Percentiles rank a stretch among this genome's conserved stretches.
These are phyloP conservation scores for Lacerta agilis DNA, from an alignment of 2,797 vertebrate genomes.

Conservation along the genomic window DNA sequence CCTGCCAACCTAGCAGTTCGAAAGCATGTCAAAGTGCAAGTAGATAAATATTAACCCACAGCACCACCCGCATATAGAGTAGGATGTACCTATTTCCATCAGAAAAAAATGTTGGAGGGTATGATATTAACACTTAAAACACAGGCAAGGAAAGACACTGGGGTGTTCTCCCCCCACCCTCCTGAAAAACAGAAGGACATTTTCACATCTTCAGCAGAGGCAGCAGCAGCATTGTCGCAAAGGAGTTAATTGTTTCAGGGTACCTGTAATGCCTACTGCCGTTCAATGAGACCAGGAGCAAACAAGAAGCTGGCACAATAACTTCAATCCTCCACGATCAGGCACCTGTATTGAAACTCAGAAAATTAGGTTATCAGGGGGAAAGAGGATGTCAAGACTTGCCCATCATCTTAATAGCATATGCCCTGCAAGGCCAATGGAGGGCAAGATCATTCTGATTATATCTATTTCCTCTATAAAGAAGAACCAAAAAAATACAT, in stretches of 20 bases:
- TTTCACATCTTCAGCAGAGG: not conserved
- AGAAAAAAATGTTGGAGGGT: too few relatives aligned
- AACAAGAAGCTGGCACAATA: slow-evolving; percentile 1
- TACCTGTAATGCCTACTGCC: not conserved
- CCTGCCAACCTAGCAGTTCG: too few relatives aligned
- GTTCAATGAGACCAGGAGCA: not conserved
- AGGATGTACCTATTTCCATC: too few relatives aligned
- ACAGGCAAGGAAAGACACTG: not conserved
- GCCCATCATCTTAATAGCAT: slow-evolving; percentile 28
- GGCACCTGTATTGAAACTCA: slow-evolving; percentile 35
- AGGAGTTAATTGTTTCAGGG: not conserved
- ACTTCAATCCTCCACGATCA: slow-evolving; percentile 23
- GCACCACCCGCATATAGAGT: too few relatives aligned
- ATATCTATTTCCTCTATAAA: slow-evolving; percentile 18
- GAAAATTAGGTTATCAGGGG: slow-evolving; percentile 37
- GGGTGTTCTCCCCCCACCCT: not conserved
- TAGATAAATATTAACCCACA: too few relatives aligned
- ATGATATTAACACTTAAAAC: not conserved
- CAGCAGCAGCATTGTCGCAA: not conserved
- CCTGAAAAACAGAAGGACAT: not conserved
- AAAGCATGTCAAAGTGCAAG: too few relatives aligned
- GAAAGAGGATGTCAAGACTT: not conserved
- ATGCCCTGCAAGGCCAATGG: not conserved
- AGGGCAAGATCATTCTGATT: slow-evolving; percentile 33
- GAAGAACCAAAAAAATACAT: slow-evolving; percentile 32